phyloP scores from a whole-genome alignment of 2,888 invertebrate genomes.

The Hymenopus coronatus region DNA sequence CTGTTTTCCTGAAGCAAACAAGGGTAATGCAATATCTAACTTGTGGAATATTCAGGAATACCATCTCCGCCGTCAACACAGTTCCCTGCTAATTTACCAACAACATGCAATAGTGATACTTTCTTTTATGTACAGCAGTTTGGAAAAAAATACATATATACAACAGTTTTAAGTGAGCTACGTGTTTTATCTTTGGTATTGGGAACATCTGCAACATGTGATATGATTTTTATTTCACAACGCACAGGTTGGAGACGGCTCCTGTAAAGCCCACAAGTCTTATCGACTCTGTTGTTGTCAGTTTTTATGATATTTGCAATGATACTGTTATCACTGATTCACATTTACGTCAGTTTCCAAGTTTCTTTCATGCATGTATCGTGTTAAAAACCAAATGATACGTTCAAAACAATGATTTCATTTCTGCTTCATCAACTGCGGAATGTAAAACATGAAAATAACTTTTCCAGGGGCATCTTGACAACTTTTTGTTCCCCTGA shows the following conservation, averaged over 20 bases:
- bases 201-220: background rate
- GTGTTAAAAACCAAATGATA: background rate
- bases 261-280: background rate
- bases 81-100: background rate
- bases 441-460: background rate
- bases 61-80: background rate
- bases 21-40: background rate
- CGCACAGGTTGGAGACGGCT: background rate
- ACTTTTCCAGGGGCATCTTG: background rate
- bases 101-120: background rate
- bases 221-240: background rate
- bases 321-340: background rate
- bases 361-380: background rate
- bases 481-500: background rate
- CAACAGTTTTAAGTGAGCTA: background rate
- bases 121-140: background rate
- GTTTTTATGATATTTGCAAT: constrained; percentile 14
- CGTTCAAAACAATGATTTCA: background rate
- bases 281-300: background rate
- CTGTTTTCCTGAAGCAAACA: background rate
- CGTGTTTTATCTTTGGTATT: background rate
- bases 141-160: background rate
- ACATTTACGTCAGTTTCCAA: background rate
- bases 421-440: background rate
- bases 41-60: background rate